Conservation (phyloP, 2,888 invertebrate genomes). For the Drosophila macrospina region DNA sequence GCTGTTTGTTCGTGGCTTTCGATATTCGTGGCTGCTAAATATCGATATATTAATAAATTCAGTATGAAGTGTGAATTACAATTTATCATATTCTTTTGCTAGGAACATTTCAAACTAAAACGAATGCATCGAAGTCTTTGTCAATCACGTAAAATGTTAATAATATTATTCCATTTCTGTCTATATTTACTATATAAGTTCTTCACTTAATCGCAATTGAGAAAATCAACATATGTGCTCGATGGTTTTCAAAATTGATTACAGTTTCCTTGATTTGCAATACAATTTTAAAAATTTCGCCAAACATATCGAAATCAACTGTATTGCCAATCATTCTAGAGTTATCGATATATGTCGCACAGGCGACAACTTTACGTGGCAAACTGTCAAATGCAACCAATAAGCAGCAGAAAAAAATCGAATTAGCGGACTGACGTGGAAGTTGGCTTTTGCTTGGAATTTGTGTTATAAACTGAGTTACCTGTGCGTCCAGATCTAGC, state of each 20-base stretch:
- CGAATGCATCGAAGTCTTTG: neutral
- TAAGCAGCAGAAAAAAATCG: slow-evolving; percentile 69
- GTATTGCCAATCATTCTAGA: neutral
- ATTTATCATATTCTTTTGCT: neutral
- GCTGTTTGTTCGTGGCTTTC: slow-evolving; percentile 5
- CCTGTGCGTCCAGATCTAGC: slow-evolving; percentile 35
- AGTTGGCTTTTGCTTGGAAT: slow-evolving; percentile 71
- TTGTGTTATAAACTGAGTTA: slow-evolving; percentile 52
- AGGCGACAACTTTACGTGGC: slow-evolving; percentile 80
- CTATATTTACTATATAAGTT: neutral
- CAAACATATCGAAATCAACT: slow-evolving; percentile 21
- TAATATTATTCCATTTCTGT: neutral
- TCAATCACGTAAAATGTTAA: neutral
- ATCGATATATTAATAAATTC: slow-evolving; percentile 27
- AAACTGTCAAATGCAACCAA: slow-evolving; percentile 76
- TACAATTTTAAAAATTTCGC: slow-evolving; percentile 2
- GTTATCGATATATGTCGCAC: slow-evolving; percentile 48
- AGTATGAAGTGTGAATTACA: neutral
- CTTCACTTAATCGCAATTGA: neutral
- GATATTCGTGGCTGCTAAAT: neutral
- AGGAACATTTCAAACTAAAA: neutral
- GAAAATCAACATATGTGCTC: neutral
- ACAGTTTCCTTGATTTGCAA: neutral
- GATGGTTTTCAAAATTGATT: neutral
- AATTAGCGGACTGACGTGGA: slow-evolving; percentile 83